A percentile compares a stretch with the other conserved stretches of the same genome.
Evolutionary conservation across 2,888 invertebrate genomes (phyloP).

Genomic region (Amiota mariae): DNA sequence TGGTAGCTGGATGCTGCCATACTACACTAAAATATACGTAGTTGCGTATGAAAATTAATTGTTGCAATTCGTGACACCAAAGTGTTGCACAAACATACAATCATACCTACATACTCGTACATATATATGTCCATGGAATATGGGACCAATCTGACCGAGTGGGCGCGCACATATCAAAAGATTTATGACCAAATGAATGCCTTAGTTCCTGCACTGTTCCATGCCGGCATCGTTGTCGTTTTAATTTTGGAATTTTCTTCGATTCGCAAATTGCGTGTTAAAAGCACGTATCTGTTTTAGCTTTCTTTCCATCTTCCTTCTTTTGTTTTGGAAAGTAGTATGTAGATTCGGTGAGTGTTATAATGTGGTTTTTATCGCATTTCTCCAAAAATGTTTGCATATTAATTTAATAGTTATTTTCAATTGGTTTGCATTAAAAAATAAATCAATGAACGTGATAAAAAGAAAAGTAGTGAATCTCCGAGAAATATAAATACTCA

Average conservation of each 20-base stretch:
- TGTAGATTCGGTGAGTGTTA: too few relatives aligned
- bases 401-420: too few relatives aligned
- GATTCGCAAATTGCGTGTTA: slow-evolving; percentile 17
- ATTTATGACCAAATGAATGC: slow-evolving; percentile 12
- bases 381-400: too few relatives aligned
- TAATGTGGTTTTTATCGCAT: too few relatives aligned
- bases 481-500: too few relatives aligned
- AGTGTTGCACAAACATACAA: slow-evolving; percentile 23
- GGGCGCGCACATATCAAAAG: slow-evolving; percentile 48
- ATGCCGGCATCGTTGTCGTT: not conserved
- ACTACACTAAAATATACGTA: too few relatives aligned
- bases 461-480: too few relatives aligned
- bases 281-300: slow-evolving; percentile 4
- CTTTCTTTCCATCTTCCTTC: too few relatives aligned
- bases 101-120: not conserved
- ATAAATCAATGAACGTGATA: too few relatives aligned
- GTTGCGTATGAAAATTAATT: slow-evolving; percentile 66
- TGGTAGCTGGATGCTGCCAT: too few relatives aligned
- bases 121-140: not conserved
- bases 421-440: too few relatives aligned
- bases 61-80: slow-evolving; percentile 64
- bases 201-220: slow-evolving; percentile 1
- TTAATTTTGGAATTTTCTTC: not conserved
- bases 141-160: slow-evolving; percentile 41
- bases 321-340: too few relatives aligned